Evolutionary conservation across 1,140 invertebrate genomes (phyloP).

Genomic region (Caenorhabditis briggsae): DNA sequence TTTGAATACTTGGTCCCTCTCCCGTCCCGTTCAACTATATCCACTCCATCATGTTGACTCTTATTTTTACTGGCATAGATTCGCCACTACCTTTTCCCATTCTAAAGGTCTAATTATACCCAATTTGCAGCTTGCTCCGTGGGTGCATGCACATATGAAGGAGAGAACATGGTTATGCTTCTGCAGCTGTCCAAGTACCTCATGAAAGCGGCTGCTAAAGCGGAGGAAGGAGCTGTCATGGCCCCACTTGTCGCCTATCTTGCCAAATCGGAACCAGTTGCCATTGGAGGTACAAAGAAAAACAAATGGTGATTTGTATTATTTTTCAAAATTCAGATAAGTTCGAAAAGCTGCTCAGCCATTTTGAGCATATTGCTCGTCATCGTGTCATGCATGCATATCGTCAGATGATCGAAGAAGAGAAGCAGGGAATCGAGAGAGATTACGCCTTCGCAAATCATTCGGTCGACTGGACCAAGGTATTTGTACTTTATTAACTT

Average conservation of each 20-base stretch:
- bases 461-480: slow-evolving; percentile 70
- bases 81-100: slow-evolving; percentile 82
- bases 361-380: slow-evolving; percentile 77
- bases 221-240: slow-evolving; percentile 18
- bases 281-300: slow-evolving; percentile 8
- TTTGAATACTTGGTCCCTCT: no score
- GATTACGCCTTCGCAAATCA: slow-evolving; percentile 68
- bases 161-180: slow-evolving; percentile 90
- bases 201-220: slow-evolving; percentile 49
- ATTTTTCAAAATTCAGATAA: slow-evolving; percentile 36
- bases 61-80: no score
- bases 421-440: slow-evolving; percentile 60
- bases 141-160: slow-evolving; percentile 91
- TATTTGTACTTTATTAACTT: no score
- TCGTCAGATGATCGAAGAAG: slow-evolving; percentile 59
- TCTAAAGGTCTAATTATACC: slow-evolving; percentile 79
- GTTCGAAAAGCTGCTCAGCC: slow-evolving; percentile 67
- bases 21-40: no score
- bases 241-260: slow-evolving; percentile 54
- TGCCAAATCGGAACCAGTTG: background rate
- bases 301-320: background rate
- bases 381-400: slow-evolving; percentile 68
- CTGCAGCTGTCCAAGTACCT: slow-evolving; percentile 82
- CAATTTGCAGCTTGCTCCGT: slow-evolving; percentile 85
- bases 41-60: no score